Base-by-base conservation (phyloP, 1,140 invertebrate genomes). In the Leguminivora glycinivorella region DNA sequence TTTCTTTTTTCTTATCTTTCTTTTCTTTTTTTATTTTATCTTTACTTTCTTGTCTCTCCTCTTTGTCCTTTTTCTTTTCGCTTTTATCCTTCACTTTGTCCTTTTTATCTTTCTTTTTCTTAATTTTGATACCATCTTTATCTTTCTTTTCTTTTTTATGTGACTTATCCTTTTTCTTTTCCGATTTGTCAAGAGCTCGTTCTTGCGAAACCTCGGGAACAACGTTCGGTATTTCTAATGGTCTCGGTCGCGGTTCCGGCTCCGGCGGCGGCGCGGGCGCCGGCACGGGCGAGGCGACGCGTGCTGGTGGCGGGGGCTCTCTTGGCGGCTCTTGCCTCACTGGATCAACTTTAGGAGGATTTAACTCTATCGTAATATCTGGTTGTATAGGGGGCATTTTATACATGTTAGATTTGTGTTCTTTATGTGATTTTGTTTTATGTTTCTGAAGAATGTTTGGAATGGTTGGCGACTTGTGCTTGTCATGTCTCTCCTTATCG, bases 41-140 rank as follows among this genome's bases (percentile, higher is more conserved):
- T 93, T 95, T 80, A 86, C 92, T 70, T 92, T 94, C 84, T 88
- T 92, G 80, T 84, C 92, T 90, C 82, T 93, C 85, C 90, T 94
- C 87, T 92, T 94, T 85, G 82, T 93, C 86, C 92, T 93, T 85
- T 92, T 93, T 84, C 88, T 91, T 91, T 88, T 93, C 80, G 83
- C 93, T 85, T 85, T 94, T 93, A 80, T 93, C 92, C 87, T 93
- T 93, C 9, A 85, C 88, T 82, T 94, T 95, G 47, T 94, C 94
- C 73, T 96, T 96, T 76, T 96, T 96, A 69, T 96, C 95, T 77
- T 96, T 96, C 79, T 96, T 96, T 83, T 95, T 95, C 80, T 95
- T 96, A 4, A 95, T 90, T 84, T 94, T 94, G 5, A 87, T 76
- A 25, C 93, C 93, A 52, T 94, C 93, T 79, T 95, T 95, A 34